Evolutionary conservation across 2,888 invertebrate species (phyloP), one percentile per base, ranked within the genome.

Genomic region (Eledona agricola): DNA sequence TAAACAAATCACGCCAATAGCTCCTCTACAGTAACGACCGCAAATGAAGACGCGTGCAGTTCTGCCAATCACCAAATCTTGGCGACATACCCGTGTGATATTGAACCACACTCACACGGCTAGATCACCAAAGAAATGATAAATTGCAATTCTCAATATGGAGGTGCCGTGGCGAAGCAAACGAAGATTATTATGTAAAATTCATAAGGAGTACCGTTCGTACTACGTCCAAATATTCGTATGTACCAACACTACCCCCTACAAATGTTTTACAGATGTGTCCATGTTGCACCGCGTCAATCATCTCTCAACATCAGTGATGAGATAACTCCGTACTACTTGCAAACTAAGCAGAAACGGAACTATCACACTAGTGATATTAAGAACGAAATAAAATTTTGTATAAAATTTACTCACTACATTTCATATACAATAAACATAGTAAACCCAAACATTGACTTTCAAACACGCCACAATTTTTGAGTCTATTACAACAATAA

Each of bases 111-210:
- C 54, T 73, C 75, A 74, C 74, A 74, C 74, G 75, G 75, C 75
- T 75, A 75, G 75, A 76, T 74, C 74, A 76, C 76, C 76, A 76
- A 76, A 76, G 76, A 73, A 60, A 50, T 55, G 58, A 60, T 58
- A 54, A 54, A 15, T 7, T 7, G 4, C 26, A 4, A 23, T 25
- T 34, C 7, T n/a, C 12, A 19, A 16, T 28, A 34, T 32, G 6
- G 6, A 6, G n/a, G 17, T 16, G 6, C 1, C 6, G 4, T 23
- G 16, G 4, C 2, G 3, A 42, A 9, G 15, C 13, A 1, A n/a
- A n/a, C n/a, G 40, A 12, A 25, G 34, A 19, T 23, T 7, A 1
- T 11, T 19, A 20, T 7, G 47, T 37, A 56, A 51, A 42, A 43
- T 53, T 55, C 40, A 52, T 29, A 52, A 45, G 46, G 55, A 60